These are phyloP conservation scores for Toxotes jaculatrix DNA, from an alignment of 2,113 vertebrate genomes.

Conservation along the genomic window DNA sequence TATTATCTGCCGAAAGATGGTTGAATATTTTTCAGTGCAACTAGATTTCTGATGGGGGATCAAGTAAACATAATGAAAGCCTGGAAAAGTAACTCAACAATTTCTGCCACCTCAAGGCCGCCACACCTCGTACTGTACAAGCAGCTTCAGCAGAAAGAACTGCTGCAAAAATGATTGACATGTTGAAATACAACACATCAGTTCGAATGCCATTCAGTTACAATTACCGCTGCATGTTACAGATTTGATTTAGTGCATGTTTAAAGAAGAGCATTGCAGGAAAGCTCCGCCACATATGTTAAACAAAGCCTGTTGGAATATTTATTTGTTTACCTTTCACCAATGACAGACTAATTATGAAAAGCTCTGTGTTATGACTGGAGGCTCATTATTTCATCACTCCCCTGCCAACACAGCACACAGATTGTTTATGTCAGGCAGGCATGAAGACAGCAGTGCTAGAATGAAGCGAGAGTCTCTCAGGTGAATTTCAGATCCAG, in stretches of 20 bases:
- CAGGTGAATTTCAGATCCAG: neutral
- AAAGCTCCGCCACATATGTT: neutral
- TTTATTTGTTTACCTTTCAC: constrained; percentile 19
- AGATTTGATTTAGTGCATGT: constrained; percentile 30
- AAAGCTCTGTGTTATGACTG: constrained; percentile 13
- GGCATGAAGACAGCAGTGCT: constrained; percentile 5
- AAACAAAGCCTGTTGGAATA: constrained; percentile 2
- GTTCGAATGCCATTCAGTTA: constrained; percentile 46
- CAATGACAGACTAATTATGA: constrained; percentile 33
- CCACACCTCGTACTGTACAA: neutral
- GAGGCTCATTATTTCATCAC: constrained; percentile 17
- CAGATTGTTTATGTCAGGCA: constrained; percentile 23
- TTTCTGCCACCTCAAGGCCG: constrained; percentile 64
- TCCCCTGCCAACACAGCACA: constrained; percentile 3
- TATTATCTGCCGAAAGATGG: neutral
- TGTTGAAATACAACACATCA: constrained; percentile 62
- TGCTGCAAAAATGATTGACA: constrained; percentile 49
- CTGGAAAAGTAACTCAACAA: constrained; percentile 61
- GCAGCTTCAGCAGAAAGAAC: constrained; percentile 60
- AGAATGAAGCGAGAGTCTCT: constrained; percentile 12
- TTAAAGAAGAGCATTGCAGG: neutral
- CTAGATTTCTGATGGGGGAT: constrained; percentile 39
- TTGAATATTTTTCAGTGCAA: neutral
- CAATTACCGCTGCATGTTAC: constrained; percentile 29
- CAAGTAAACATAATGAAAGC: constrained; percentile 57